A percentile compares a stretch with the other conserved stretches of the same genome.
Evolutionary conservation across 2,888 invertebrate genomes (phyloP).

Genomic region (Drosophila algonquin): DNA sequence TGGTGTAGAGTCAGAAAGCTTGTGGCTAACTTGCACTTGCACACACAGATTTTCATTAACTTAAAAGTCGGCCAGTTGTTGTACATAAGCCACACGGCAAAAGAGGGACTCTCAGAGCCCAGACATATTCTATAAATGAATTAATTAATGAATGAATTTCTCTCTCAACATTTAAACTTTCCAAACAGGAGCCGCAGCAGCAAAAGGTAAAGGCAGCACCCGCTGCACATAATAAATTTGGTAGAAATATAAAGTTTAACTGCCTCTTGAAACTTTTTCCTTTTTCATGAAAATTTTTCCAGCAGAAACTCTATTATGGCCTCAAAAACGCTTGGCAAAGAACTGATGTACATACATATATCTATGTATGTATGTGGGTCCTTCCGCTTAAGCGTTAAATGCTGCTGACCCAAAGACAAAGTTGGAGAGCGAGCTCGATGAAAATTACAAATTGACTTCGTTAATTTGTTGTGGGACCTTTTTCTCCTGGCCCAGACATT

Average conservation of each 20-base stretch:
- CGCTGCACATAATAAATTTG: conserved; percentile 1
- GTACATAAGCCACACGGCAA: no score
- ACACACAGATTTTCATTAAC: conserved; percentile 44
- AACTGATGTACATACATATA: background rate
- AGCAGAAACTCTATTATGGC: conserved; percentile 9
- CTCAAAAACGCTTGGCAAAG: conserved; percentile 38
- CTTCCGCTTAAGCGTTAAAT: no score
- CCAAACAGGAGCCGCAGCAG: conserved; percentile 14
- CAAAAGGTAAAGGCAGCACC: conserved; percentile 3
- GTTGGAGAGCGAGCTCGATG: background rate
- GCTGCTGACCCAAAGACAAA: background rate
- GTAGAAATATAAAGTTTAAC: conserved; percentile 49
- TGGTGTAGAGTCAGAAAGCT: conserved; percentile 36
- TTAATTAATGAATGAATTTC: no score
- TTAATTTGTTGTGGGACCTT: conserved; percentile 39
- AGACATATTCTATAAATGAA: conserved; percentile 45
- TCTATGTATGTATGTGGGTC: no score
- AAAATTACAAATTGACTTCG: conserved; percentile 41
- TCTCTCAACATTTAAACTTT: conserved; percentile 9
- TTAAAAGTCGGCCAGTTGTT: conserved; percentile 20
- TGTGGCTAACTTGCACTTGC: conserved; percentile 32
- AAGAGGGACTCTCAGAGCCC: conserved; percentile 7
- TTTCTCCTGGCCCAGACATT: background rate
- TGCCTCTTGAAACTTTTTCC: conserved; percentile 56
- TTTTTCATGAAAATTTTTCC: conserved; percentile 11